Conservation (phyloP, 2,797 vertebrate species). For the Enteromius argenteus region DNA sequence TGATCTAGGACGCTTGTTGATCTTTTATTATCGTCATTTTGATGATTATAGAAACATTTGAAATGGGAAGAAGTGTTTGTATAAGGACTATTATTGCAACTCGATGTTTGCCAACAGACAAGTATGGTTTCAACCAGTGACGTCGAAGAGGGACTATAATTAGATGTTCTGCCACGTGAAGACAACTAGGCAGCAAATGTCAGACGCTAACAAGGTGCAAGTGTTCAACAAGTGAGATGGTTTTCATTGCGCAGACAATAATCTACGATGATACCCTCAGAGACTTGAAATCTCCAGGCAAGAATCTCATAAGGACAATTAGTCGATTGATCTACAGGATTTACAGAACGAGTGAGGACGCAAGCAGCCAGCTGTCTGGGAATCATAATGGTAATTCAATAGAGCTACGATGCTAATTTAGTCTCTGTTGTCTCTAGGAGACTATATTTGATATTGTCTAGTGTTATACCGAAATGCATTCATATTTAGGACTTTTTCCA, state of each 20-base stretch:
- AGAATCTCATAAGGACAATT: neutral
- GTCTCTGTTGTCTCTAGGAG: neutral
- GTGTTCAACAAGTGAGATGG: constrained; percentile 36
- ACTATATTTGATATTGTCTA: neutral
- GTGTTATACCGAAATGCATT: neutral
- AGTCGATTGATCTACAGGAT: neutral
- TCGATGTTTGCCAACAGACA: constrained; percentile 4
- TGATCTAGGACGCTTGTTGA: neutral
- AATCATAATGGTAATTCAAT: neutral
- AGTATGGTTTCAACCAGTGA: neutral
- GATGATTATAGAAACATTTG: neutral
- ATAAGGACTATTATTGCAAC: neutral
- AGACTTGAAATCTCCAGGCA: constrained; percentile 2
- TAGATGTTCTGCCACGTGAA: constrained; percentile 25
- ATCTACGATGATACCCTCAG: neutral
- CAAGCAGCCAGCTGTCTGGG: neutral
- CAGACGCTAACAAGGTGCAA: constrained; percentile 46
- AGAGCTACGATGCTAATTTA: neutral
- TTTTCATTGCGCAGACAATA: constrained; percentile 28
- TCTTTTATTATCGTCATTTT: neutral
- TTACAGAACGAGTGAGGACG: neutral
- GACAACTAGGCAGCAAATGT: constrained; percentile 49
- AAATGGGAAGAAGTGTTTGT: neutral
- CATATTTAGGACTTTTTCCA: neutral
- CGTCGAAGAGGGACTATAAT: neutral